Evolutionary conservation across 2,888 invertebrate species (phyloP), one percentile per base, ranked within the genome.

Genomic region (Pterostichus madidus): DNA sequence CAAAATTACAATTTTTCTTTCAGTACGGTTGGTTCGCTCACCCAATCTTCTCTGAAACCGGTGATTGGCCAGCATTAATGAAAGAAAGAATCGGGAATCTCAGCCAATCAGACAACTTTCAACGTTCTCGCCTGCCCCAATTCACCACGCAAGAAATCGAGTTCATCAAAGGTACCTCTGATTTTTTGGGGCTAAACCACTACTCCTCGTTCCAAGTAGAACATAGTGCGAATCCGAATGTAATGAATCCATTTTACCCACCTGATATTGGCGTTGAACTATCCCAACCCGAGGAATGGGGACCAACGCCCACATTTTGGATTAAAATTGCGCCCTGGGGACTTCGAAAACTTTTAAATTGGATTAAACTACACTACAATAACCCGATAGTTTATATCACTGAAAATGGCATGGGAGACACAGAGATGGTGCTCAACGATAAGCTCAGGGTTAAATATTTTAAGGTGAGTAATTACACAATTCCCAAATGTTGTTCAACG

Each of bases 131-230:
- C 6, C 89, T 95, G 0, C 94, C 94, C 0, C 86, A 87, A 78
- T 94, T 94, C 86, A 93, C 92, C 0, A 13, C 86, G 0, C 90
- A 92, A 13, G 94, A 95, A 90, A 90, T 94, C 3, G 87, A 89
- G 7, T 89, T 90, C 76, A 92, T 95, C 24, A 89, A 88, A 32
- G 93, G 91, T 0, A 93, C 94, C 0, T 91, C 91, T 0, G 96
- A 96, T 87, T 95, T 94, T 89, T 90, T 96, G 76, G 96, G 95
- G 0, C 87, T 96, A 15, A 96, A 96, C 87, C 93, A 94, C 83
- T 96, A 96, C 87, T 93, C 94, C 1, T 91, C 92, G 0, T 90
- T 90, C 84, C 85, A 93, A 85, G 91, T 89, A 2, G 88, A 89
- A 0, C 86, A 79, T 5, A 52, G 44, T 10, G 56, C 17, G 6